A percentile compares a stretch with the other conserved stretches of the same genome.
Evolutionary conservation across 1,140 invertebrate genomes (phyloP).

Genomic region (Drosophila sechellia): DNA sequence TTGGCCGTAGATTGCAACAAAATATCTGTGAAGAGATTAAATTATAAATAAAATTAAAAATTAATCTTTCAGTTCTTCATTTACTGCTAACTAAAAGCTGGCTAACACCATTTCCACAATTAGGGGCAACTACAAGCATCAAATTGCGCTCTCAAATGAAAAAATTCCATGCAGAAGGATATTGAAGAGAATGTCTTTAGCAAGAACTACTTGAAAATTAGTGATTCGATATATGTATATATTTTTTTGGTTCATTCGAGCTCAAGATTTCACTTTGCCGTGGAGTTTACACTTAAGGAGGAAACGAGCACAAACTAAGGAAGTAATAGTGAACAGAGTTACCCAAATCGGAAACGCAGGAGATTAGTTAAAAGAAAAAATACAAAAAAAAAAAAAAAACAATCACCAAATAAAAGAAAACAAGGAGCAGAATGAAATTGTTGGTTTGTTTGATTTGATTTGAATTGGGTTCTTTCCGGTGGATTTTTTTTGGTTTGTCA

Average conservation of each 20-base stretch:
- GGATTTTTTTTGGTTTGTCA: slow-evolving; percentile 67
- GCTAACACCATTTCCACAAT: slow-evolving; percentile 63
- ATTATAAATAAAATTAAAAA: slow-evolving; percentile 84
- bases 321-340: slow-evolving; percentile 54
- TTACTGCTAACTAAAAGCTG: slow-evolving; percentile 54
- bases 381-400: slow-evolving; percentile 42
- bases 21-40: slow-evolving; percentile 85
- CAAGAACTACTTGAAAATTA: slow-evolving; percentile 26
- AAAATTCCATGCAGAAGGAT: slow-evolving; percentile 45
- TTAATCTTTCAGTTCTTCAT: slow-evolving; percentile 61
- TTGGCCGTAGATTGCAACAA: slow-evolving; percentile 84
- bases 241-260: slow-evolving; percentile 10
- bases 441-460: slow-evolving; percentile 53
- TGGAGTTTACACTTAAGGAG: slow-evolving; percentile 37
- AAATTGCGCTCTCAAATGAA: slow-evolving; percentile 39
- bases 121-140: slow-evolving; percentile 66
- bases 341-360: slow-evolving; percentile 70
- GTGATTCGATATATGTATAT: no score
- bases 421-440: slow-evolving; percentile 55
- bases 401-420: slow-evolving; percentile 72
- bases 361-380: slow-evolving; percentile 67
- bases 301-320: slow-evolving; percentile 45
- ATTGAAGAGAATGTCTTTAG: slow-evolving; percentile 31
- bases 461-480: slow-evolving; percentile 26
- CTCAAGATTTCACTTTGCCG: slow-evolving; percentile 35